phyloP scores from a whole-genome alignment of 2,888 invertebrate genomes.

The Oligia fasciuncula region DNA sequence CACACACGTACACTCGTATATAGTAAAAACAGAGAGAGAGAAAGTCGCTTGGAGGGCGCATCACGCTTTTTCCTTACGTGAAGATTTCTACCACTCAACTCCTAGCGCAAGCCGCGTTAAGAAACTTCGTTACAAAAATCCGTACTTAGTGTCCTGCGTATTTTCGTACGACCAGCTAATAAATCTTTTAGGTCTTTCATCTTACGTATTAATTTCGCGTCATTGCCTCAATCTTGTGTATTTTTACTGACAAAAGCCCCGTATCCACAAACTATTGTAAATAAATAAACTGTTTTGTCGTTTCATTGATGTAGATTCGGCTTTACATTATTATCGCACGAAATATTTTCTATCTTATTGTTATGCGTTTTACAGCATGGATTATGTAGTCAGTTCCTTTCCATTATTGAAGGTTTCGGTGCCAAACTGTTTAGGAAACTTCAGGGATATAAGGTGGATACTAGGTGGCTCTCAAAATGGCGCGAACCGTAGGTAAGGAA shows the following conservation, averaged over 20 bases:
- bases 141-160: neutral
- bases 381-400: conserved; percentile 8
- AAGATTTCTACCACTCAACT: too few relatives aligned
- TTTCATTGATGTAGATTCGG: neutral
- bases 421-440: conserved; percentile 10
- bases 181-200: neutral
- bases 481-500: neutral
- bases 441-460: conserved; percentile 5
- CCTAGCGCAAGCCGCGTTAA: neutral
- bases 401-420: neutral
- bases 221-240: neutral
- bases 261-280: neutral
- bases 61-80: too few relatives aligned
- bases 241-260: neutral
- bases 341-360: conserved; percentile 6
- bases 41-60: neutral
- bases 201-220: neutral
- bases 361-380: neutral
- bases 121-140: neutral
- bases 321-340: conserved; percentile 3
- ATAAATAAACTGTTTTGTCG: neutral
- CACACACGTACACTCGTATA: neutral
- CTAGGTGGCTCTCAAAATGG: neutral
- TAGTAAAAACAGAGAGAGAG: neutral
- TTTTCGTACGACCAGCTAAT: too few relatives aligned